Evolutionary conservation across 2,797 vertebrate species (phyloP).

Genomic region (Pogoniulus pusillus): DNA sequence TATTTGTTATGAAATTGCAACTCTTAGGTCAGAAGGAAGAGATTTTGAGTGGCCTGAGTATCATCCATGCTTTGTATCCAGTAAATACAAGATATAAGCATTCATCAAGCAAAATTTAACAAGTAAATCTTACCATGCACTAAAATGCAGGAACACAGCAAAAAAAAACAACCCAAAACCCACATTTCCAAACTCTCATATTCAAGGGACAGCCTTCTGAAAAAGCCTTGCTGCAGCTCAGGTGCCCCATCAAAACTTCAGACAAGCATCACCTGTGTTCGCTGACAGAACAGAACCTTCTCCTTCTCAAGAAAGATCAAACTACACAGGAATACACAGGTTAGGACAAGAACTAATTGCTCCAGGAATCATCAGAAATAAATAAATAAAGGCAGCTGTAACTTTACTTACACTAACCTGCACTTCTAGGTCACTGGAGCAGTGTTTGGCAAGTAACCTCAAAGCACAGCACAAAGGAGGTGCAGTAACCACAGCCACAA

Average conservation of each 20-base stretch:
- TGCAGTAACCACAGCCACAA: not conserved
- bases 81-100: not conserved
- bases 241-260: not conserved
- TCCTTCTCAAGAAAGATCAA: not conserved
- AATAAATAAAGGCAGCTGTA: not conserved
- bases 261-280: not conserved
- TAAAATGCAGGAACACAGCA: not conserved
- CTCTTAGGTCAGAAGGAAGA: not conserved
- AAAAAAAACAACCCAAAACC: no score
- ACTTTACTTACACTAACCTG: slow-evolving; percentile 43
- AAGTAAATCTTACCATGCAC: not conserved
- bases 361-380: not conserved
- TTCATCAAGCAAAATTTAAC: not conserved
- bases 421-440: slow-evolving; percentile 58
- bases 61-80: not conserved
- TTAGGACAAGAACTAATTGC: not conserved
- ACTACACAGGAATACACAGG: not conserved
- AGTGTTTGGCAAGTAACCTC: not conserved
- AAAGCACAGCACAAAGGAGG: not conserved
- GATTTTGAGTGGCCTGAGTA: not conserved
- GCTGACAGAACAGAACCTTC: not conserved
- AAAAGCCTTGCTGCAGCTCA: not conserved
- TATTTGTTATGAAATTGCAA: not conserved
- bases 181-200: fast-evolving
- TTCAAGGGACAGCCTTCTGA: not conserved